A percentile compares a stretch with the other conserved stretches of the same genome.
These are phyloP conservation scores for Leucozona laternaria DNA, from an alignment of 2,888 invertebrate species.

Conservation along the genomic window DNA sequence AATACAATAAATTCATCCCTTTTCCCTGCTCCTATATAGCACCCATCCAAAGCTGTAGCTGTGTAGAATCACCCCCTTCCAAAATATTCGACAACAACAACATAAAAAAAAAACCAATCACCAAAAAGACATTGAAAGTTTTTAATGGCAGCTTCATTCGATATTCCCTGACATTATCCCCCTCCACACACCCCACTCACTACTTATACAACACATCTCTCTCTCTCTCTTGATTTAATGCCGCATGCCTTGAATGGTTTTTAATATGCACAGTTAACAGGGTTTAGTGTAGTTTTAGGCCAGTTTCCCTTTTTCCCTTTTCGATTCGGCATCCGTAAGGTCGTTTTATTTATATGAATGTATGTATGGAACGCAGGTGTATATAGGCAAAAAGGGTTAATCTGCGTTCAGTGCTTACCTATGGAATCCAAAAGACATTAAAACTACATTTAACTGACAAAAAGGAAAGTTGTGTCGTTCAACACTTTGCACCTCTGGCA, in stretches of 20 bases:
- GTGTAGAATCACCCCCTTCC: neutral
- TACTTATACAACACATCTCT: slow-evolving; percentile 11
- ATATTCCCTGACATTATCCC: slow-evolving; percentile 4
- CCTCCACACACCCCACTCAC: neutral
- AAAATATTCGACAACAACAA: slow-evolving; percentile 1
- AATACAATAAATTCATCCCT: slow-evolving; percentile 54
- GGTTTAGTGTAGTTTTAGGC: slow-evolving; percentile 35
- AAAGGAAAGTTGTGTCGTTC: slow-evolving; percentile 71
- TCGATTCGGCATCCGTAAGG: slow-evolving; percentile 6
- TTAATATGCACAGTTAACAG: slow-evolving; percentile 50
- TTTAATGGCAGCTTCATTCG: slow-evolving; percentile 69
- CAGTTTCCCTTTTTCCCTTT: slow-evolving; percentile 10
- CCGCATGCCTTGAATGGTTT: slow-evolving; percentile 16
- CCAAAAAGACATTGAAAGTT: slow-evolving; percentile 67
- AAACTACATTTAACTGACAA: slow-evolving; percentile 73
- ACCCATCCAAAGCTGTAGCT: neutral
- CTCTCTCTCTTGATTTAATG: slow-evolving; percentile 50
- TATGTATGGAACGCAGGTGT: slow-evolving; percentile 10
- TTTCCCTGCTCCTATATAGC: neutral
- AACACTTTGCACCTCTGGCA: slow-evolving; percentile 53
- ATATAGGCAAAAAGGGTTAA: slow-evolving; percentile 15
- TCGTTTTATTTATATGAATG: slow-evolving; percentile 21
- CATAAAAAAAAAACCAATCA: slow-evolving; percentile 6
- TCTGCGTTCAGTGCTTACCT: slow-evolving; percentile 36
- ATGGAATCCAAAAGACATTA: slow-evolving; percentile 69